Base-by-base conservation (phyloP, 2,113 vertebrate genomes). In the Corythaixoides concolor region DNA sequence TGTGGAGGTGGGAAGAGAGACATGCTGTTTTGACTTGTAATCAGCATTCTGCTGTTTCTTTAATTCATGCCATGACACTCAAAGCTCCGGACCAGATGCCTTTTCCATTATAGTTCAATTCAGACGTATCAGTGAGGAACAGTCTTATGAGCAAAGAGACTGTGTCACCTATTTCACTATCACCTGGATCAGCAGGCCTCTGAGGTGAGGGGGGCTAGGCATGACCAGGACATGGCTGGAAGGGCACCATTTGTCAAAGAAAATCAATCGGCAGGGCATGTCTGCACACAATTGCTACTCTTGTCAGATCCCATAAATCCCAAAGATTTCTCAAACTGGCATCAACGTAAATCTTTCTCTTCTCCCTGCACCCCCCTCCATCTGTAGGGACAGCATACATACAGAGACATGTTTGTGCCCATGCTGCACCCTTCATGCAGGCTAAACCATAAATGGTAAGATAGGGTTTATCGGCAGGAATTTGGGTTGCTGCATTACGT, bases 171-270 rank as follows among this genome's bases (percentile, higher is more conserved):
- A 8, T 59, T 13, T 63, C 52, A 30, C 35, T 43, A 53, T 33
- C 59, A 78, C 47, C 89, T 59, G 52, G 64, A 78, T 28, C 5
- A 4, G 67, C 45, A 66, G 73, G 35, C 17, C 19, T 12, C 63
- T 59, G 79, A 95, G 90, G 43, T 69, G 45, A 93, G 37, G 20
- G 81, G 94, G 10, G 19, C 58, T 74, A 62, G 85, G 60, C 43
- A 93, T 43, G 85, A 91, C 52, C 62, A 94, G 53, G 60, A 30
- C 49, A 32, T 27, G 52, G 81, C 94, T 91, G 63, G 35, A 90
- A 82, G 84, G 89, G 59, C 81, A 86, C 32, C 26, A 39, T 89
- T 69, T 90, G 79, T 77, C 90, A 95, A 85, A 92, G 92, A 45
- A 90, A 90, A 78, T 84, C 74, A 77, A 12, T 81, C 6, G 33